phyloP scores from a whole-genome alignment of 2,797 vertebrate genomes.

The Ctenochaetus hawaiiensis region DNA sequence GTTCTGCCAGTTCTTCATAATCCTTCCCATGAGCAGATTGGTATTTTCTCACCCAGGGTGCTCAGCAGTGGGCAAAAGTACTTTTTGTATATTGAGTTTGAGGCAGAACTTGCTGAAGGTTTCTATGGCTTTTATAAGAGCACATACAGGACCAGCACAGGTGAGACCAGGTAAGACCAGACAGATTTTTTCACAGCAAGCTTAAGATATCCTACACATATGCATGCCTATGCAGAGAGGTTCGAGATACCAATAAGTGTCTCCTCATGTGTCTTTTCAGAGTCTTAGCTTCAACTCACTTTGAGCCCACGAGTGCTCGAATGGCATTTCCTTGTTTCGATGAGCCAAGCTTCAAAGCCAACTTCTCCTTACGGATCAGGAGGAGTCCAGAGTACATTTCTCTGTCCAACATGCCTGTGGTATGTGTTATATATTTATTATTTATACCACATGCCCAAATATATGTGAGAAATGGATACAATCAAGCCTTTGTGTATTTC shows the following conservation, averaged over 20 bases:
- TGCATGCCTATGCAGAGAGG: too few species aligned
- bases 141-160: constrained; percentile 80
- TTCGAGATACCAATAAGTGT: not conserved
- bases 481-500: constrained; percentile 28
- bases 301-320: constrained; percentile 85
- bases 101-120: constrained; percentile 80
- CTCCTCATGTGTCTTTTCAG: constrained; percentile 57
- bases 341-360: constrained; percentile 88
- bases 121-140: constrained; percentile 89
- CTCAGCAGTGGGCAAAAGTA: constrained; percentile 84
- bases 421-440: constrained; percentile 61
- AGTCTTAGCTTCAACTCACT: constrained; percentile 84
- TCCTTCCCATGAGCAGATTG: constrained; percentile 86
- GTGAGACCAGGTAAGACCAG: constrained; percentile 80
- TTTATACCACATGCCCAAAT: not conserved
- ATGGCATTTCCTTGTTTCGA: constrained; percentile 88
- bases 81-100: constrained; percentile 84
- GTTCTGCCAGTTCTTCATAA: constrained; percentile 85
- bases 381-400: constrained; percentile 79
- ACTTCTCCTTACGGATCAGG: constrained; percentile 85
- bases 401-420: constrained; percentile 88
- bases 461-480: not conserved
- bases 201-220: not conserved
- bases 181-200: not conserved
- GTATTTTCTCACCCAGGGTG: constrained; percentile 85